Percentiles rank a stretch among this genome's conserved stretches.
Evolutionary conservation across 2,888 invertebrate genomes (phyloP).

Genomic region (Hecatera dysodea): DNA sequence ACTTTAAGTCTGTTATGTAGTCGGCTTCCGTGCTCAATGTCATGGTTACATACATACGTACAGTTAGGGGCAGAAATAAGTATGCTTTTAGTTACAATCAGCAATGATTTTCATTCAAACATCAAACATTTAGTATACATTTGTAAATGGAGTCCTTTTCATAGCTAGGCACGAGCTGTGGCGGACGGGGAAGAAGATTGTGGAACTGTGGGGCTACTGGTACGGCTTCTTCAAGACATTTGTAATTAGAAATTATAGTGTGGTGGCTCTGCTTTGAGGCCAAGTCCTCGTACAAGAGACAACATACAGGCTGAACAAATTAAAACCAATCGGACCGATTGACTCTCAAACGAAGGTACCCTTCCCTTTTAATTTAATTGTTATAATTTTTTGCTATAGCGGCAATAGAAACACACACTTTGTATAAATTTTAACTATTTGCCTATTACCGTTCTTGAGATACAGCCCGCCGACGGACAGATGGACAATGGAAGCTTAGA

Average conservation of each 20-base stretch:
- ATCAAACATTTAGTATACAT: neutral
- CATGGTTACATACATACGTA: slow-evolving; percentile 62
- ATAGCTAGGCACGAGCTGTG: neutral
- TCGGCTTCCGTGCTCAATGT: slow-evolving; percentile 69
- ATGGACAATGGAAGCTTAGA: no score
- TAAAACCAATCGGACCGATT: no score
- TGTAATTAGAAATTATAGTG: neutral
- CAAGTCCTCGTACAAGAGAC: neutral
- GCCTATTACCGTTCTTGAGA: no score
- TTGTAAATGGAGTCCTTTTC: neutral
- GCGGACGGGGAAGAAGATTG: neutral
- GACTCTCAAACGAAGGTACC: no score
- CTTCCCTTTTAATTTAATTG: no score
- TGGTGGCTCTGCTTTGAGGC: neutral
- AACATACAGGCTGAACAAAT: no score
- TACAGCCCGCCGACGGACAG: no score
- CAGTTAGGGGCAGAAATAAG: slow-evolving; percentile 16
- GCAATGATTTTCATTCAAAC: neutral
- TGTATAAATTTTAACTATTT: no score
- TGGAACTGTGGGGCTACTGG: neutral
- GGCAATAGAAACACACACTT: no score
- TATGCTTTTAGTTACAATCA: neutral
- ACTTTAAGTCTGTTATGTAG: slow-evolving; percentile 64
- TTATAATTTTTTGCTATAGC: no score
- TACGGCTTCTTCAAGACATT: neutral